phyloP scores from a whole-genome alignment of 2,888 invertebrate species.

The Malthinus flaveolus region DNA sequence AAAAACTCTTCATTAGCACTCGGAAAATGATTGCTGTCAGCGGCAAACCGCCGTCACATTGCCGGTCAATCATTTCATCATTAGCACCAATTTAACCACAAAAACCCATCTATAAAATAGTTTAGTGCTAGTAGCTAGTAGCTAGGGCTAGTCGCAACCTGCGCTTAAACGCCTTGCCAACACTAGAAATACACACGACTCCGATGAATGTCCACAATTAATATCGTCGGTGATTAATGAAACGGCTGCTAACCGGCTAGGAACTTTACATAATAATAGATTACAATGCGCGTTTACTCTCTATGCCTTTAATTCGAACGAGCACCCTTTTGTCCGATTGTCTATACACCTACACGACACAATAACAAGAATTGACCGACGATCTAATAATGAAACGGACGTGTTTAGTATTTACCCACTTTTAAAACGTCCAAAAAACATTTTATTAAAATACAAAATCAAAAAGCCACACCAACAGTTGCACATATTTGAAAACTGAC shows the following conservation, averaged over 20 bases:
- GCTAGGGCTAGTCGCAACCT: conserved; percentile 36
- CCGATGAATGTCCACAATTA: conserved; percentile 51
- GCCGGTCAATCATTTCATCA: conserved; percentile 53
- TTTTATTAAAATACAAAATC: no score
- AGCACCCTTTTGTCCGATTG: conserved; percentile 27
- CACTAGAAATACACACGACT: conserved; percentile 43
- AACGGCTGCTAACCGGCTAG: conserved; percentile 44
- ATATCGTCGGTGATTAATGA: conserved; percentile 51
- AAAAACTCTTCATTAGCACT: conserved; percentile 56
- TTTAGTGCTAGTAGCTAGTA: no score
- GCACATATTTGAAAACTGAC: conserved; percentile 18
- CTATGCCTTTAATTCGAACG: conserved; percentile 29
- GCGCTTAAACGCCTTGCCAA: conserved; percentile 22
- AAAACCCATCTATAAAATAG: conserved; percentile 26
- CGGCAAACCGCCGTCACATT: conserved; percentile 46
- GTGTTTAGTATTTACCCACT: neutral
- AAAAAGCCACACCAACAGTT: conserved; percentile 13
- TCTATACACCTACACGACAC: conserved; percentile 23
- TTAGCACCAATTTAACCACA: conserved; percentile 37
- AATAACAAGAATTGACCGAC: neutral
- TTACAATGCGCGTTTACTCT: conserved; percentile 36
- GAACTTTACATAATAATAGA: conserved; percentile 42
- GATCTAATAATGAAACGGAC: neutral
- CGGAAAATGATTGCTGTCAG: conserved; percentile 55
- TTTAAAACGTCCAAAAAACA: neutral